phyloP scores from a whole-genome alignment of 2,797 vertebrate species.

The Australoheros facetus region DNA sequence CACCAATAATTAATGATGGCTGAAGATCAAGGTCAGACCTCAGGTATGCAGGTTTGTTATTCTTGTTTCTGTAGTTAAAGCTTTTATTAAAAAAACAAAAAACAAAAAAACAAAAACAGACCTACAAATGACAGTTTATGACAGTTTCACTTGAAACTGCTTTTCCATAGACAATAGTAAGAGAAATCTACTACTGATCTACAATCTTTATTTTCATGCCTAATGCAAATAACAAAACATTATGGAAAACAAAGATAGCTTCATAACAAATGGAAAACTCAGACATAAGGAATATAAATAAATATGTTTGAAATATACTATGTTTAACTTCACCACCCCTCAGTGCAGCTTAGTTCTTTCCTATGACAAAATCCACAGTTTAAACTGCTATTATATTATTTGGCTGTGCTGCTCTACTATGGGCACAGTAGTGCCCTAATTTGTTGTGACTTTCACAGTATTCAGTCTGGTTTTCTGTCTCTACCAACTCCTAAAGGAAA shows the following conservation, averaged over 20 bases:
- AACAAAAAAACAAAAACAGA: background rate
- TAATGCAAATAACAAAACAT: background rate
- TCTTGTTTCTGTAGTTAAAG: background rate
- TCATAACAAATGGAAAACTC: too few relatives aligned
- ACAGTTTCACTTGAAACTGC: background rate
- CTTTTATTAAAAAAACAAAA: background rate
- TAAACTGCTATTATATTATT: background rate
- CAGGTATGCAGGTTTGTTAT: background rate
- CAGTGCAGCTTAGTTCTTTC: background rate
- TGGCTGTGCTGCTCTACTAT: background rate
- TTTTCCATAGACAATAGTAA: background rate
- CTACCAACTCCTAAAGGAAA: background rate
- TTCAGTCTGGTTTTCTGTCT: constrained; percentile 2
- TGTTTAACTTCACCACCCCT: background rate
- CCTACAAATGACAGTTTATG: background rate
- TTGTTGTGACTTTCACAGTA: background rate
- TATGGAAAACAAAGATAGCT: background rate
- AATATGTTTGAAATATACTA: too few relatives aligned
- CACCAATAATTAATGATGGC: background rate
- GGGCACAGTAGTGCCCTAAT: background rate
- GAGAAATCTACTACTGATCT: background rate
- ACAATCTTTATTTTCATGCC: background rate
- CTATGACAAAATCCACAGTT: background rate
- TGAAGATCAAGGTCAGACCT: background rate
- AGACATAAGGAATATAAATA: too few relatives aligned